Conservation (phyloP, 2,888 invertebrate genomes). For the Perizoma affinitatum region DNA sequence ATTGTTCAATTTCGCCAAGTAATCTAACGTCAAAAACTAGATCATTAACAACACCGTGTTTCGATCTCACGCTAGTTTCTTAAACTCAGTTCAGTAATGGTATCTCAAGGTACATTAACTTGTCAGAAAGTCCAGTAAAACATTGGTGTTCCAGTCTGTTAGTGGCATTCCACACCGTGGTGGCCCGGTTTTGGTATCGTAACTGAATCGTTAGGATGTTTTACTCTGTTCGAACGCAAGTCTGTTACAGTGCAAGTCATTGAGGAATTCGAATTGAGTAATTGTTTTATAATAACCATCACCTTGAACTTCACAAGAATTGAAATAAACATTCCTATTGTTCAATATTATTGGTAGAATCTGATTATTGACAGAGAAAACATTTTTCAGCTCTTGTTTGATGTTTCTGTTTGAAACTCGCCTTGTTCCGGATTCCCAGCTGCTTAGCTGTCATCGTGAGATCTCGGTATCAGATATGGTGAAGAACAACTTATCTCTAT, state of each 20-base stretch:
- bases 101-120: constrained; percentile 32
- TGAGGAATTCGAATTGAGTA: background rate
- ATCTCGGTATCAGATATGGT: constrained; percentile 46
- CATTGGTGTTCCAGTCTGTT: constrained; percentile 74
- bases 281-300: background rate
- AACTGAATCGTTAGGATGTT: constrained; percentile 18
- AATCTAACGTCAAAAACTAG: constrained; percentile 8
- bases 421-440: background rate
- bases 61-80: constrained; percentile 34
- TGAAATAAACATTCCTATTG: background rate
- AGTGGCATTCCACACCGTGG: constrained; percentile 57
- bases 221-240: constrained; percentile 20
- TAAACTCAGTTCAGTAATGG: constrained; percentile 35
- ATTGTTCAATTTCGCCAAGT: background rate
- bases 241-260: background rate
- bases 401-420: constrained; percentile 3
- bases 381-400: background rate
- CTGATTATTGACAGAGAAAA: background rate
- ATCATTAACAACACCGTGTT: constrained; percentile 1
- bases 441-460: background rate
- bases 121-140: constrained; percentile 56
- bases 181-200: constrained; percentile 55
- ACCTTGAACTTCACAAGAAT: constrained; percentile 1
- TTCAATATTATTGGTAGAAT: background rate
- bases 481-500: constrained; percentile 60